These are phyloP conservation scores for Chalcis sispes DNA, from an alignment of 2,888 invertebrate species.

Conservation along the genomic window DNA sequence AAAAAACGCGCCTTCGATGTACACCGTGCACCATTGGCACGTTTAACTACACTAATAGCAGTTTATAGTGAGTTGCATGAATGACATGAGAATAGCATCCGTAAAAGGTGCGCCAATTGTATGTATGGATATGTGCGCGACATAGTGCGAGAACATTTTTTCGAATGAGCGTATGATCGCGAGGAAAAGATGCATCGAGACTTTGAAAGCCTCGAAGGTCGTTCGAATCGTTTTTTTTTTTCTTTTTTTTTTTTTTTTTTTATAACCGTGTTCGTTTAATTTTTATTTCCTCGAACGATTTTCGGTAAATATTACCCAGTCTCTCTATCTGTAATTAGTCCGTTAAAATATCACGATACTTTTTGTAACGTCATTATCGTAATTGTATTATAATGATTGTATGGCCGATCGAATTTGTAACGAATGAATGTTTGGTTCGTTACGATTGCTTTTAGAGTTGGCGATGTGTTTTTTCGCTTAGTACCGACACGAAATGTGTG, in stretches of 20 bases:
- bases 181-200: slow-evolving; percentile 42
- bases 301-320: slow-evolving; percentile 48
- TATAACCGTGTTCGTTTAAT: slow-evolving; percentile 26
- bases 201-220: slow-evolving; percentile 44
- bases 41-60: slow-evolving; percentile 68
- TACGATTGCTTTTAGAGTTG: slow-evolving; percentile 62
- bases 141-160: slow-evolving; percentile 54
- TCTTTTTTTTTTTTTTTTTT: background rate
- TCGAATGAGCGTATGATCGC: slow-evolving; percentile 52
- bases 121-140: slow-evolving; percentile 50
- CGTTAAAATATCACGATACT: slow-evolving; percentile 47
- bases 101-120: slow-evolving; percentile 55
- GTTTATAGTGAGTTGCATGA: slow-evolving; percentile 72
- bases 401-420: slow-evolving; percentile 43
- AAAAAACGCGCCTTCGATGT: slow-evolving; percentile 50
- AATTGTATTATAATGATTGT: slow-evolving; percentile 54
- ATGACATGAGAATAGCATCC: slow-evolving; percentile 61
- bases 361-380: slow-evolving; percentile 54
- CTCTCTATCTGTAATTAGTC: slow-evolving; percentile 55
- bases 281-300: slow-evolving; percentile 50
- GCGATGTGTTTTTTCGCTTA: slow-evolving; percentile 57
- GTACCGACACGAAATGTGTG: slow-evolving; percentile 25
- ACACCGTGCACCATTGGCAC: slow-evolving; percentile 50
- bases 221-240: slow-evolving; percentile 43
- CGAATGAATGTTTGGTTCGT: slow-evolving; percentile 55